Conservation (phyloP, 2,888 invertebrate species). For the Aporophyla nigra region DNA sequence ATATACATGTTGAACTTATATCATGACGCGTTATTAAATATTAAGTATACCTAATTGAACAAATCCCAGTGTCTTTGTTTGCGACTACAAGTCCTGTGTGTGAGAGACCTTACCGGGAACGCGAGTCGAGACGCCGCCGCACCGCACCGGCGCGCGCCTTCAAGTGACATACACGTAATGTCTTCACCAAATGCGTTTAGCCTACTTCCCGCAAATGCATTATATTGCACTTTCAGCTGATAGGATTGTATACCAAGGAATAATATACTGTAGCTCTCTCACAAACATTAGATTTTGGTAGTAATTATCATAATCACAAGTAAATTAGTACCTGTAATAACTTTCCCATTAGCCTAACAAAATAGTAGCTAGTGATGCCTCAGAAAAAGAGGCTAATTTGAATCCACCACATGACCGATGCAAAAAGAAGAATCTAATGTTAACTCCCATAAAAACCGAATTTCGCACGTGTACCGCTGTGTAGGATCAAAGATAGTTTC, state of each 20-base stretch:
- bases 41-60: neutral
- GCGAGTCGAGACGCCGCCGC: constrained; percentile 1
- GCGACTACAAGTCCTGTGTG: neutral
- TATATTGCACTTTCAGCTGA: constrained; percentile 33
- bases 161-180: constrained; percentile 47
- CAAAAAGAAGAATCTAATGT: constrained; percentile 17
- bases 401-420: neutral
- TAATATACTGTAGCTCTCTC: neutral
- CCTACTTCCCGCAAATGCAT: constrained; percentile 43
- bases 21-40: neutral
- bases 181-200: constrained; percentile 55
- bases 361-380: neutral
- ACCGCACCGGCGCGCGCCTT: constrained; percentile 4
- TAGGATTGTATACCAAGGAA: constrained; percentile 6
- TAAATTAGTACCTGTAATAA: neutral
- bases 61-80: neutral
- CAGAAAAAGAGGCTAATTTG: neutral
- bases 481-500: constrained; percentile 17
- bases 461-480: neutral
- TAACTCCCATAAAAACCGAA: neutral
- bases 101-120: neutral
- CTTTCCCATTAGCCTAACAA: neutral
- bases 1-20: neutral
- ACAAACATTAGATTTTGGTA: neutral
- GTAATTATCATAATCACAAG: neutral